These are phyloP conservation scores for Oscarella lobularis DNA, from an alignment of 37 sponge, comb jelly and placozoan species.

Conservation along the genomic window DNA sequence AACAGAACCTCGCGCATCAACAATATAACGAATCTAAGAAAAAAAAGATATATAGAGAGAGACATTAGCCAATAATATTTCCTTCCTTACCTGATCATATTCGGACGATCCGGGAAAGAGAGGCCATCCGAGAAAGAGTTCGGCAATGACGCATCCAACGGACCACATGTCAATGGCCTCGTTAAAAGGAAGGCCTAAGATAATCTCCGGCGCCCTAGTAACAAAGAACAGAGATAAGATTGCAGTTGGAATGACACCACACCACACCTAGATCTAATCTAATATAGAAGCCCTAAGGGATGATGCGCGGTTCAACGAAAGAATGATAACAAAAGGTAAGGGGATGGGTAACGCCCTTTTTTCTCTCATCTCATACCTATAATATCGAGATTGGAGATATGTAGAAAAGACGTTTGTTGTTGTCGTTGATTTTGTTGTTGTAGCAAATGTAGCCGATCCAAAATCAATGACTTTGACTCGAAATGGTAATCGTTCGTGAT, in stretches of 20 bases:
- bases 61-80: too few relatives aligned
- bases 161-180: conserved; percentile 93
- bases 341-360: too few relatives aligned
- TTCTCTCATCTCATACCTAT: conserved; percentile 34
- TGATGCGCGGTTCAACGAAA: background rate
- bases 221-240: background rate
- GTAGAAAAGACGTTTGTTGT: conserved; percentile 41
- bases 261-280: background rate
- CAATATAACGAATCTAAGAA: conserved; percentile 25
- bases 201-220: conserved; percentile 83
- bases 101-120: conserved; percentile 81
- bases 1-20: conserved; percentile 40
- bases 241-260: background rate
- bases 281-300: background rate
- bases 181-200: conserved; percentile 66
- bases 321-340: too few relatives aligned
- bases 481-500: conserved; percentile 52
- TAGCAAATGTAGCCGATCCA: conserved; percentile 59
- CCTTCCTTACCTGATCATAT: conserved; percentile 74
- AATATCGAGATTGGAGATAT: conserved; percentile 91
- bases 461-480: conserved; percentile 86
- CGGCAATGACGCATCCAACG: conserved; percentile 86
- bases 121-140: conserved; percentile 89
- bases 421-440: too few relatives aligned
- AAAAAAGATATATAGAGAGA: background rate